phyloP scores from a whole-genome alignment of 2,888 invertebrate species.

The Bruchidius siliquastri region DNA sequence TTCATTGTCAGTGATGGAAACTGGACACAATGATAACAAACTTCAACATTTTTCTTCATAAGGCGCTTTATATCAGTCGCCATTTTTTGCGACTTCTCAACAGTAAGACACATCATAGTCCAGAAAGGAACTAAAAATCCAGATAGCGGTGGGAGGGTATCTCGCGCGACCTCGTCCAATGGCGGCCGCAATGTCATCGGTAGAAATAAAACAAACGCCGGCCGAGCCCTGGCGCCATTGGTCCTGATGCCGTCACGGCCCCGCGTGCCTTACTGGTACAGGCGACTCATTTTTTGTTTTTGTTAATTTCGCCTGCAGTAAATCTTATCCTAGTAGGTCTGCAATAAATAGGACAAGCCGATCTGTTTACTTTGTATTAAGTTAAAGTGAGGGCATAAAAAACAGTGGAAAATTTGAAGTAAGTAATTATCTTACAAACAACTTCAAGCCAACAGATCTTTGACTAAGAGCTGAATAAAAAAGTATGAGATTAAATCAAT shows the following conservation, averaged over 20 bases:
- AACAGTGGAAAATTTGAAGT: too few relatives aligned
- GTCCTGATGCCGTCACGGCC: constrained; percentile 12
- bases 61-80: background rate
- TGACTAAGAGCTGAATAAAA: too few relatives aligned
- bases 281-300: constrained; percentile 17
- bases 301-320: constrained; percentile 4
- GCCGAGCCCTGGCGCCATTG: constrained; percentile 23
- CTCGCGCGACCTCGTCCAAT: constrained; percentile 30
- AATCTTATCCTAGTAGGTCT: background rate
- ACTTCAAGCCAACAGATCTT: too few relatives aligned
- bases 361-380: background rate
- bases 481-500: too few relatives aligned
- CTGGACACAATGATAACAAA: background rate
- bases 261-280: constrained; percentile 32
- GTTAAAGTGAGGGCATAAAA: too few relatives aligned
- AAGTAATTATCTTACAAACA: too few relatives aligned
- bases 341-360: background rate
- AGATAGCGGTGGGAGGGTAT: constrained; percentile 30
- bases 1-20: background rate
- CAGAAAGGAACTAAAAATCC: background rate
- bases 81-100: background rate
- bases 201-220: constrained; percentile 36
- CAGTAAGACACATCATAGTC: background rate
- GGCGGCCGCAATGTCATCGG: constrained; percentile 34
- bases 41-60: background rate